Evolutionary conservation across 2,888 invertebrate species (phyloP).

Genomic region (Acronicta alni): DNA sequence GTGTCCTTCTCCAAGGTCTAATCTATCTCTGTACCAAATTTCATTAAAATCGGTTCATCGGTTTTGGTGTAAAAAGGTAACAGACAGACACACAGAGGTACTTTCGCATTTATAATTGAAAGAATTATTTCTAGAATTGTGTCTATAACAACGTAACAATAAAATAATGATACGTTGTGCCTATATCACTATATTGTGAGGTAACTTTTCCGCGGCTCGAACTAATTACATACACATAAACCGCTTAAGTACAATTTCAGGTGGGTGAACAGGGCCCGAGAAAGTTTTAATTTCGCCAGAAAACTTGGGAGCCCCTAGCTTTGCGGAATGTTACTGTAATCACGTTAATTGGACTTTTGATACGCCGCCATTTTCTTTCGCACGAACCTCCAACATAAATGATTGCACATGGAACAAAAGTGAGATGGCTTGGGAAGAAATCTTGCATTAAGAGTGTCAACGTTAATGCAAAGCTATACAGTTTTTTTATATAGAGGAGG

Average conservation of each 20-base stretch:
- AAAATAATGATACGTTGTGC: slow-evolving; percentile 1
- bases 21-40: too few relatives aligned
- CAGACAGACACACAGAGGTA: too few relatives aligned
- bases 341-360: slow-evolving; percentile 67
- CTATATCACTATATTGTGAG: not conserved
- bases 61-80: too few relatives aligned
- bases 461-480: not conserved
- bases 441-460: too few relatives aligned
- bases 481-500: not conserved
- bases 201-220: slow-evolving; percentile 13
- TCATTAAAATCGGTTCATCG: too few relatives aligned
- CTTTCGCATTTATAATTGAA: too few relatives aligned
- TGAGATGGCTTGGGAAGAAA: not conserved
- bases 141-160: too few relatives aligned
- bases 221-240: slow-evolving; percentile 32
- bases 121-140: too few relatives aligned
- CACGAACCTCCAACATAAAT: slow-evolving; percentile 33
- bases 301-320: slow-evolving; percentile 55
- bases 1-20: too few relatives aligned
- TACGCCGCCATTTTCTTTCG: slow-evolving; percentile 54
- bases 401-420: slow-evolving; percentile 32
- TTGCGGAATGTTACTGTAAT: slow-evolving; percentile 60
- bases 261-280: slow-evolving; percentile 32
- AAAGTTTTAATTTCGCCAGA: slow-evolving; percentile 68
- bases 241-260: slow-evolving; percentile 48